Conservation (phyloP, 2,797 vertebrate species). For the Melanotaenia nigrans region DNA sequence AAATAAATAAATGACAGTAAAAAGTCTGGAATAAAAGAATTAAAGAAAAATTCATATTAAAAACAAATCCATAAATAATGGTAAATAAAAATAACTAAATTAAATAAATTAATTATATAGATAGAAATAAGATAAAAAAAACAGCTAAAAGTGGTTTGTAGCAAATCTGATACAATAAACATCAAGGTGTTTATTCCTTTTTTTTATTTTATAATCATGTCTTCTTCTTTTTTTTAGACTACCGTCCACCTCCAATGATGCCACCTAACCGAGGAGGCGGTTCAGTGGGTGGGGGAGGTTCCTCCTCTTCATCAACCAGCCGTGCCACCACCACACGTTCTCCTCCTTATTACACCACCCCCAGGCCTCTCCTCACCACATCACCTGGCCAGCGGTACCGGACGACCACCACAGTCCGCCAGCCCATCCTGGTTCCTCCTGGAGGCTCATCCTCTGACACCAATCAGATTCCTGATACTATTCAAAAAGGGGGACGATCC, state of each 20-base stretch:
- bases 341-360: conserved; percentile 82
- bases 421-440: conserved; percentile 58
- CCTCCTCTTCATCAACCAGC: conserved; percentile 74
- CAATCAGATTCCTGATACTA: conserved; percentile 81
- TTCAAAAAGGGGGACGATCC: conserved; percentile 66
- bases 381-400: conserved; percentile 86
- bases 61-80: too few relatives aligned
- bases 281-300: conserved; percentile 59
- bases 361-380: conserved; percentile 83
- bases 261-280: conserved; percentile 68
- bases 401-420: conserved; percentile 84
- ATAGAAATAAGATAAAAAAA: too few relatives aligned
- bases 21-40: too few relatives aligned
- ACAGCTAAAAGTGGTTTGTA: too few relatives aligned
- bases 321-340: conserved; percentile 80
- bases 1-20: too few relatives aligned
- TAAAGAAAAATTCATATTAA: too few relatives aligned
- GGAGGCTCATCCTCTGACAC: conserved; percentile 74
- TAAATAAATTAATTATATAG: too few relatives aligned
- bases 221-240: conserved; percentile 57
- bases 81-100: too few relatives aligned
- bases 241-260: conserved; percentile 70
- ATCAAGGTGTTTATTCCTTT: not conserved
- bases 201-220: conserved; percentile 5
- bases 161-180: too few relatives aligned